A percentile compares a stretch with the other conserved stretches of the same genome.
phyloP scores from a whole-genome alignment of 2,113 vertebrate genomes.

The Cinclus cinclus region DNA sequence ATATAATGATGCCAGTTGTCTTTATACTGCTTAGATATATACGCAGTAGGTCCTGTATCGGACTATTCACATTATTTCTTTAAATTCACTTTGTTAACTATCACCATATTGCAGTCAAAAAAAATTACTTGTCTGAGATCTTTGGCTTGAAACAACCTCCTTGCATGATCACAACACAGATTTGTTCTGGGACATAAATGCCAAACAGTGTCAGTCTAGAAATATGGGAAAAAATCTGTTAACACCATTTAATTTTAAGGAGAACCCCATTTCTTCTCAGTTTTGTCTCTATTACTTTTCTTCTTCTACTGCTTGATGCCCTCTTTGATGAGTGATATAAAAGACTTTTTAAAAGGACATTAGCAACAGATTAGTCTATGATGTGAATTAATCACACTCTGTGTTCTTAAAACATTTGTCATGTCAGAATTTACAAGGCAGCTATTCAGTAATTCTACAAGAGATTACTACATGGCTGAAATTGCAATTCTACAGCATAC shows the following conservation, averaged over 20 bases:
- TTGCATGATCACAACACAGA: not conserved
- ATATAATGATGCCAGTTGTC: not conserved
- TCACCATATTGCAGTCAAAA: not conserved
- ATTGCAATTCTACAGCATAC: not conserved
- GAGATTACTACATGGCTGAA: not conserved
- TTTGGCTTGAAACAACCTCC: not conserved
- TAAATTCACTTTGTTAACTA: not conserved
- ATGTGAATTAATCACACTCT: conserved; percentile 17
- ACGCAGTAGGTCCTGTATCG: too few species aligned
- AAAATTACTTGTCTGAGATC: not conserved
- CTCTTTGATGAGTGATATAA: conserved; percentile 45
- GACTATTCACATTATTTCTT: not conserved
- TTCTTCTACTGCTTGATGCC: conserved; percentile 7
- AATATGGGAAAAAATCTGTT: not conserved
- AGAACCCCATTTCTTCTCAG: not conserved
- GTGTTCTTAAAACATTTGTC: not conserved
- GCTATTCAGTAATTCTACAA: not conserved
- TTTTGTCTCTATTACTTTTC: not conserved
- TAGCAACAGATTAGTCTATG: conserved; percentile 27
- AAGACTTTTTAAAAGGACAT: conserved; percentile 16
- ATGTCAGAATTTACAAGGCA: not conserved
- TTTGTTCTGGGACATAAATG: not conserved
- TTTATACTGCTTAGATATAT: not conserved
- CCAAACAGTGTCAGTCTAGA: not conserved
- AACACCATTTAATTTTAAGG: not conserved